These are phyloP conservation scores for Lochmaea crataegi DNA, from an alignment of 2,888 invertebrate species.

Conservation along the genomic window DNA sequence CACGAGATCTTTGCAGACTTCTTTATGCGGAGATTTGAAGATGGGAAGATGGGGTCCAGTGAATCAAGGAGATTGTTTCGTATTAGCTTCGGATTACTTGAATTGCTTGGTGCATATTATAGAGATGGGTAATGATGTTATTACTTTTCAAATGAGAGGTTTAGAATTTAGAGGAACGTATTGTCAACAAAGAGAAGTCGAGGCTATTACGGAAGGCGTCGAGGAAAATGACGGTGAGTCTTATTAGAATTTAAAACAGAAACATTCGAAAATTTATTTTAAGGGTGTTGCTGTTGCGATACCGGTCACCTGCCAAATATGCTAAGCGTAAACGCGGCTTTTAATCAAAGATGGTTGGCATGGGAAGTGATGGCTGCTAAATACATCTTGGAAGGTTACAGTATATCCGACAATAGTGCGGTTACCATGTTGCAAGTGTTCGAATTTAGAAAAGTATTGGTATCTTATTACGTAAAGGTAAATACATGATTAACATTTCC, in stretches of 20 bases:
- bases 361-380: constrained; percentile 98
- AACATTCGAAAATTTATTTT: constrained; percentile 39
- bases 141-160: constrained; percentile 98
- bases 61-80: constrained; percentile 97
- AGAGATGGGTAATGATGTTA: constrained; percentile 96
- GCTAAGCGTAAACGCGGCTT: constrained; percentile 96
- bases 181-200: constrained; percentile 98
- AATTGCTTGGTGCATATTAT: constrained; percentile 98
- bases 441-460: constrained; percentile 95
- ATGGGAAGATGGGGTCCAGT: constrained; percentile 94
- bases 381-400: constrained; percentile 98
- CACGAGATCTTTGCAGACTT: constrained; percentile 94
- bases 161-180: constrained; percentile 98
- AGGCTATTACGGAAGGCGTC: constrained; percentile 97
- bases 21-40: constrained; percentile 91
- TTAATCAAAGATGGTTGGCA: constrained; percentile 96
- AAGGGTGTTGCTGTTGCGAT: constrained; percentile 90
- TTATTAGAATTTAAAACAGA: too few species aligned
- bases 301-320: constrained; percentile 89
- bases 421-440: constrained; percentile 97
- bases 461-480: constrained; percentile 97
- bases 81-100: constrained; percentile 96
- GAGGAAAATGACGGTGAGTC: constrained; percentile 88
- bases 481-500: constrained; percentile 20
- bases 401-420: constrained; percentile 97